phyloP scores from a whole-genome alignment of 2,888 invertebrate species.

The Torymus tubicola region DNA sequence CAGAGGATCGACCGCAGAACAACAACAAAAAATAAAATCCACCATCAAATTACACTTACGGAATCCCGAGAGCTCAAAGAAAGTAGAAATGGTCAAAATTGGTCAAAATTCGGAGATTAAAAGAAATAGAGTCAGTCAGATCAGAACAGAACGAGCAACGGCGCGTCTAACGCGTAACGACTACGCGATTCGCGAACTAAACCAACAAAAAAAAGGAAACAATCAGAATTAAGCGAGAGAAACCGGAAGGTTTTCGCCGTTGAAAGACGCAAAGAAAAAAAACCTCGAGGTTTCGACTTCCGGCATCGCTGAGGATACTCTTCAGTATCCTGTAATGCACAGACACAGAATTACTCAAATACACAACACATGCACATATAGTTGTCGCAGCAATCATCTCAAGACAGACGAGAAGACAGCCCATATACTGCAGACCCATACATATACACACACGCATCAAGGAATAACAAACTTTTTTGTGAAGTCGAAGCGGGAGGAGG shows the following conservation, averaged over 20 bases:
- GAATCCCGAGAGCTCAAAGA: constrained; percentile 43
- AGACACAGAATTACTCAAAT: neutral
- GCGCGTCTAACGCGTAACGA: constrained; percentile 71
- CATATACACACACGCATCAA: constrained; percentile 30
- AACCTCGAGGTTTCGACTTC: constrained; percentile 42
- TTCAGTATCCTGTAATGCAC: constrained; percentile 37
- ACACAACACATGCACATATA: constrained; percentile 36
- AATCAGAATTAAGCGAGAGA: constrained; percentile 42
- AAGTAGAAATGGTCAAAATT: constrained; percentile 33
- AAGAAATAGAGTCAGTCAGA: constrained; percentile 42
- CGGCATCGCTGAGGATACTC: constrained; percentile 15
- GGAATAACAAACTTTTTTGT: constrained; percentile 42
- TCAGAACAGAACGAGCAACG: constrained; percentile 56
- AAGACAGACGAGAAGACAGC: constrained; percentile 40
- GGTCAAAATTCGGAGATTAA: constrained; percentile 42
- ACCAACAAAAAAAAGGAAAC: constrained; percentile 42
- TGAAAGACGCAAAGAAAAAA: constrained; percentile 1
- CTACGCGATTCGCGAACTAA: constrained; percentile 68
- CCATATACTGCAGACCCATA: constrained; percentile 25
- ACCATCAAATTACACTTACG: constrained; percentile 28
- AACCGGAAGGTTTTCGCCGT: constrained; percentile 44
- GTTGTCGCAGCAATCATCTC: constrained; percentile 55
- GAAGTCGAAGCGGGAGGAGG: constrained; percentile 45
- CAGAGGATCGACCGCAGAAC: constrained; percentile 27
- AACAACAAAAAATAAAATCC: constrained; percentile 15